phyloP scores from a whole-genome alignment of 2,888 invertebrate genomes.

The Chydorus sphaericus region DNA sequence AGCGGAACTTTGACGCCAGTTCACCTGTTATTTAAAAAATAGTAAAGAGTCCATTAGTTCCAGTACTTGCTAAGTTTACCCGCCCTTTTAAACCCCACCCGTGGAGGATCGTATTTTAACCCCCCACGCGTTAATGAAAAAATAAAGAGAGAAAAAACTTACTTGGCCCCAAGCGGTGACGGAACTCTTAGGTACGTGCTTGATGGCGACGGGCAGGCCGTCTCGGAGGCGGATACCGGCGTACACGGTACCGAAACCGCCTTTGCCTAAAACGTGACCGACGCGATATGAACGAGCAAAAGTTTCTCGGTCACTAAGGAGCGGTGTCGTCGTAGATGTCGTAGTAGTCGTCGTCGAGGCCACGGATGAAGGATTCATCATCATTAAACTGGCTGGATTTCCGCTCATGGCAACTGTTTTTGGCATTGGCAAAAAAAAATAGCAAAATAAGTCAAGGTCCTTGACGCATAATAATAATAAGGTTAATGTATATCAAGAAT shows the following conservation, averaged over 20 bases:
- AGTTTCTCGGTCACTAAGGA: constrained; percentile 19
- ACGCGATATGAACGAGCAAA: constrained; percentile 28
- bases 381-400: not conserved
- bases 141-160: constrained; percentile 18
- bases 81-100: not conserved
- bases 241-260: constrained; percentile 42
- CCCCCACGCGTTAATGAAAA: not conserved
- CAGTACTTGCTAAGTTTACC: not conserved
- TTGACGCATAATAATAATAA: too few relatives aligned
- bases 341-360: too few relatives aligned
- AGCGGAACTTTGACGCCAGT: constrained; percentile 37
- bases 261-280: constrained; percentile 34
- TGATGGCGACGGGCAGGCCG: constrained; percentile 36
- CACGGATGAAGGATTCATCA: too few relatives aligned
- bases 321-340: not conserved
- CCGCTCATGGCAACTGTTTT: not conserved
- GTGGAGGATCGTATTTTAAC: constrained; percentile 1
- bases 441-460: not conserved
- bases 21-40: constrained; percentile 26
- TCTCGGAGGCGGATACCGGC: constrained; percentile 34
- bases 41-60: not conserved
- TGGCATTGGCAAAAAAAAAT: too few relatives aligned
- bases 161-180: constrained; percentile 38
- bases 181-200: constrained; percentile 35
- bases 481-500: not conserved